phyloP scores from a whole-genome alignment of 1,140 invertebrate species.

The Temnothorax longispinosus region DNA sequence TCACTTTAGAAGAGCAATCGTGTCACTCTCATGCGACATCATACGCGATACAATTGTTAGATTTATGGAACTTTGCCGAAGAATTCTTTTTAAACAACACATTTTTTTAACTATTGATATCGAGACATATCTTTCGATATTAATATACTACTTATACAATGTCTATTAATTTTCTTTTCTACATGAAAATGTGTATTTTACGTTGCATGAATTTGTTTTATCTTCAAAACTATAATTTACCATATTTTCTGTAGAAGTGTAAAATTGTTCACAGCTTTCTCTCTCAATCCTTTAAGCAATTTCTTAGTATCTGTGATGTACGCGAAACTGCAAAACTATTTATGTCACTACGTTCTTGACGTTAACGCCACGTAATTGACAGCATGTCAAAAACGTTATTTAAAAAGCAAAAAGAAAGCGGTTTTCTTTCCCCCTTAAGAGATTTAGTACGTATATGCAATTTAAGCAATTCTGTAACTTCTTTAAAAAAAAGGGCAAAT shows the following conservation, averaged over 20 bases:
- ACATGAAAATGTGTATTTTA: neutral
- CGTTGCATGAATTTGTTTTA: neutral
- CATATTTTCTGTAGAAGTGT: neutral
- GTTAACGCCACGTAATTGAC: slow-evolving; percentile 3
- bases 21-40: slow-evolving; percentile 36
- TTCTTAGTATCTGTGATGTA: slow-evolving; percentile 20
- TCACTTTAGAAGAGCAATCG: slow-evolving; percentile 45
- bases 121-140: neutral
- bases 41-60: slow-evolving; percentile 19
- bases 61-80: neutral
- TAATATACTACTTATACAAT: neutral
- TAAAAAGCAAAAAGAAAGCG: neutral
- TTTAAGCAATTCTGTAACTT: neutral
- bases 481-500: neutral
- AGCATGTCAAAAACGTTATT: neutral
- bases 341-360: slow-evolving; percentile 11
- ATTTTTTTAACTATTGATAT: neutral
- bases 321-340: slow-evolving; percentile 14
- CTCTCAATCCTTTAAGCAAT: neutral
- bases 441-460: too few species aligned
- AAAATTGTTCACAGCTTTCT: neutral
- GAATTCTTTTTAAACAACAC: neutral
- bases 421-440: neutral
- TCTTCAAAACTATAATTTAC: neutral
- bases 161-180: neutral